Evolutionary conservation across 2,113 vertebrate genomes (phyloP).

Genomic region (Isurus oxyrinchus): DNA sequence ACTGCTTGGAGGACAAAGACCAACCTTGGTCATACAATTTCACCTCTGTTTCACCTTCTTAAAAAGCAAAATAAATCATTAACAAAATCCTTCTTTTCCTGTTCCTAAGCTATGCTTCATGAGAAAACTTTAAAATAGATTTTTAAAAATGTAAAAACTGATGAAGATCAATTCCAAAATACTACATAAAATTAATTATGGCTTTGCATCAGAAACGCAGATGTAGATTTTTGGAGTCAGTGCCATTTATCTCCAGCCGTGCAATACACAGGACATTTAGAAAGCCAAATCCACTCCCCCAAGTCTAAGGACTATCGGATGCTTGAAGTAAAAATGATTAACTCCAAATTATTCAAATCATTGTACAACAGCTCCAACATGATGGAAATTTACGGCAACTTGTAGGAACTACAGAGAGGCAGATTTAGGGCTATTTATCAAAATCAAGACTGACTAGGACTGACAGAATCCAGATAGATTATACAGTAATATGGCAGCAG

Average conservation of each 20-base stretch:
- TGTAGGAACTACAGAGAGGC: slow-evolving; percentile 52
- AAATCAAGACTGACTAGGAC: slow-evolving; percentile 60
- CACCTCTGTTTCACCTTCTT: slow-evolving; percentile 71
- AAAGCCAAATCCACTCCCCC: slow-evolving; percentile 71
- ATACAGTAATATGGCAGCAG: slow-evolving; percentile 51
- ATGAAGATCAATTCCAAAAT: slow-evolving; percentile 92
- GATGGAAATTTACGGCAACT: slow-evolving; percentile 62
- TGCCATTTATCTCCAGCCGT: slow-evolving; percentile 76
- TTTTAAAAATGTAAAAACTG: slow-evolving; percentile 69
- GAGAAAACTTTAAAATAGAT: slow-evolving; percentile 64
- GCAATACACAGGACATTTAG: slow-evolving; percentile 73
- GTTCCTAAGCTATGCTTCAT: slow-evolving; percentile 48
- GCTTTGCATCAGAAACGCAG: slow-evolving; percentile 79
- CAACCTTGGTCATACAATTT: slow-evolving; percentile 48
- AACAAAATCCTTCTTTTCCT: slow-evolving; percentile 41
- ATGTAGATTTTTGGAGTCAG: slow-evolving; percentile 66
- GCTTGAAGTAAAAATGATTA: slow-evolving; percentile 77
- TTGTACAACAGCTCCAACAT: slow-evolving; percentile 61
- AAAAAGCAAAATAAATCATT: slow-evolving; percentile 53
- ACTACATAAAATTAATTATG: slow-evolving; percentile 94
- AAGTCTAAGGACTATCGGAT: slow-evolving; percentile 64
- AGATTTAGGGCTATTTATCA: slow-evolving; percentile 67
- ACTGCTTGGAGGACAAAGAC: slow-evolving; percentile 46
- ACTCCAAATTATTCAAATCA: slow-evolving; percentile 78
- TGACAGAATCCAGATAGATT: slow-evolving; percentile 63